Evolutionary conservation across 2,113 vertebrate species (phyloP).

Genomic region (Sylvilagus bachmani): DNA sequence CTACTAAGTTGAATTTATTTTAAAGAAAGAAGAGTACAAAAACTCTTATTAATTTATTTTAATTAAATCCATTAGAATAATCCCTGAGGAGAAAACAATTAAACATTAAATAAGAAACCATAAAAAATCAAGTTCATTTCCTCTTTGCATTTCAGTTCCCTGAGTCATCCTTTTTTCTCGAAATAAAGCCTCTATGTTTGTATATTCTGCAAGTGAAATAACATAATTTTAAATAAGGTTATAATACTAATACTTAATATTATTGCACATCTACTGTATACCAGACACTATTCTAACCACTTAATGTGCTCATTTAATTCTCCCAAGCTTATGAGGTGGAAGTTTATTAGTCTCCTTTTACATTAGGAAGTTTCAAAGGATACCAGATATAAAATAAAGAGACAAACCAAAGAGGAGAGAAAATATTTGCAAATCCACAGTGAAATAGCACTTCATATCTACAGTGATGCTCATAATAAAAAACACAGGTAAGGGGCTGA

Average conservation of each 20-base stretch:
- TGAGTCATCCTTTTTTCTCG: slow-evolving; percentile 80
- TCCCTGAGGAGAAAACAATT: slow-evolving; percentile 79
- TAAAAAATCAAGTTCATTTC: slow-evolving; percentile 81
- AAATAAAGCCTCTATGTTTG: slow-evolving; percentile 63
- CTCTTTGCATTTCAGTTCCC: slow-evolving; percentile 66
- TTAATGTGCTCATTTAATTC: slow-evolving; percentile 53
- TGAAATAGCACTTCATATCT: neutral
- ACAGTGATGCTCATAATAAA: neutral
- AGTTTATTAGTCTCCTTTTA: slow-evolving; percentile 36
- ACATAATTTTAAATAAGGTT: slow-evolving; percentile 66
- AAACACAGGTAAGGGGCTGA: neutral
- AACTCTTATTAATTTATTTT: slow-evolving; percentile 81
- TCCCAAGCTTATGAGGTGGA: neutral
- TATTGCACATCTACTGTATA: slow-evolving; percentile 8
- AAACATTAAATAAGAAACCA: slow-evolving; percentile 74
- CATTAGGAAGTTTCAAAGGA: neutral
- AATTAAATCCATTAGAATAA: slow-evolving; percentile 78
- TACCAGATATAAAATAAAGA: neutral
- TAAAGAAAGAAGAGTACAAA: slow-evolving; percentile 63
- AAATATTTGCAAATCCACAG: slow-evolving; percentile 4
- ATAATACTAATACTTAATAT: slow-evolving; percentile 67
- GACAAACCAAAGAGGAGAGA: neutral
- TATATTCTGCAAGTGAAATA: slow-evolving; percentile 65
- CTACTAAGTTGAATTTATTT: slow-evolving; percentile 70
- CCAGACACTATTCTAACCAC: slow-evolving; percentile 37